Evolutionary conservation across 2,888 invertebrate genomes (phyloP).

Genomic region (Emmelina monodactyla): DNA sequence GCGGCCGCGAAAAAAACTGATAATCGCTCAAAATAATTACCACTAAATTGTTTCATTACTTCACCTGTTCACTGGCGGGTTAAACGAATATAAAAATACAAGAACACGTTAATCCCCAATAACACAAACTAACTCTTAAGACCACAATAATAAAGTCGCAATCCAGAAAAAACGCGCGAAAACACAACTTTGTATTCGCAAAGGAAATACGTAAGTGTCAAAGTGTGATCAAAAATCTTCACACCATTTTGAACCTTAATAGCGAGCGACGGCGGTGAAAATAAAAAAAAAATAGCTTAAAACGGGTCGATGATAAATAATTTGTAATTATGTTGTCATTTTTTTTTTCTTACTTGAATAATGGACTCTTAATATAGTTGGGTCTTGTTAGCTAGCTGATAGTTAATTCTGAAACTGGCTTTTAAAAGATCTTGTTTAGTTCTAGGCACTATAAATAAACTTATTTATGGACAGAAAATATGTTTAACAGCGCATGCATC

Average conservation of each 20-base stretch:
- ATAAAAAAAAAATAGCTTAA: too few relatives aligned
- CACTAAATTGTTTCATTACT: constrained; percentile 46
- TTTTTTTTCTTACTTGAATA: constrained; percentile 19
- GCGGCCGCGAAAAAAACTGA: constrained; percentile 32
- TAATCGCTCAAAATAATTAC: constrained; percentile 40
- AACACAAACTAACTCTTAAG: constrained; percentile 6
- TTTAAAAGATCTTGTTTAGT: too few relatives aligned
- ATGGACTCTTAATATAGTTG: too few relatives aligned
- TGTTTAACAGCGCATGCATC: too few relatives aligned
- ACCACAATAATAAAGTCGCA: background rate
- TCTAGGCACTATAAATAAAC: too few relatives aligned
- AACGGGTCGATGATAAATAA: constrained; percentile 17
- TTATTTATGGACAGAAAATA: too few relatives aligned
- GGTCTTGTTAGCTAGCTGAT: too few relatives aligned
- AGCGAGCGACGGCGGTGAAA: constrained; percentile 10
- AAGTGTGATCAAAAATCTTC: constrained; percentile 19
- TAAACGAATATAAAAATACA: background rate
- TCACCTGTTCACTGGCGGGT: constrained; percentile 26
- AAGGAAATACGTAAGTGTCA: constrained; percentile 18
- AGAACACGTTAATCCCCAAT: background rate
- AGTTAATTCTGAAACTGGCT: too few relatives aligned
- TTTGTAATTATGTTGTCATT: constrained; percentile 32
- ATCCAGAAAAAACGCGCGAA: background rate
- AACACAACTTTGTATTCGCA: constrained; percentile 6
- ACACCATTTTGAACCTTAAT: constrained; percentile 14